phyloP scores from a whole-genome alignment of 2,888 invertebrate genomes.

The Cosmorhoe ocellata region DNA sequence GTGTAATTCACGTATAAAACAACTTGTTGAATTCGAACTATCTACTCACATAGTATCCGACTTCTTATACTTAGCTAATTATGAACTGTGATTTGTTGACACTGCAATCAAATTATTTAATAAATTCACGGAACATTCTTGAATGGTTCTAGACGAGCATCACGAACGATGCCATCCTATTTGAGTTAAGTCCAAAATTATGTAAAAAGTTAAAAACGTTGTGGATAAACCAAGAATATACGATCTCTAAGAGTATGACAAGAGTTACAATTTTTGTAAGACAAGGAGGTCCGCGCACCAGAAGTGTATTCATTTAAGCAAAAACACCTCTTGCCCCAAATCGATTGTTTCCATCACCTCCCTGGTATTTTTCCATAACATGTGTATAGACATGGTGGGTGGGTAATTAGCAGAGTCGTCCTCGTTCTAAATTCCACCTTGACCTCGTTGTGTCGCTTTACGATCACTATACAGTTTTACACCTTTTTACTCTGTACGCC shows the following conservation, averaged over 20 bases:
- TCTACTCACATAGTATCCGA: slow-evolving; percentile 55
- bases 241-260: too few relatives aligned
- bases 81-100: slow-evolving; percentile 25
- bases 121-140: not conserved
- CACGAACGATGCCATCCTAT: too few relatives aligned
- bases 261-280: too few relatives aligned
- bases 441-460: slow-evolving; percentile 72
- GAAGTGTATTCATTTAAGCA: slow-evolving; percentile 30
- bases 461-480: slow-evolving; percentile 64
- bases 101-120: not conserved
- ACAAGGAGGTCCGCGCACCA: slow-evolving; percentile 19
- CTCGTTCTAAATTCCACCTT: slow-evolving; percentile 74
- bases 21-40: slow-evolving; percentile 72
- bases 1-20: slow-evolving; percentile 78
- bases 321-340: slow-evolving; percentile 35
- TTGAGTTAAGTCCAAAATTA: too few relatives aligned
- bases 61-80: slow-evolving; percentile 22
- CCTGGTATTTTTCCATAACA: slow-evolving; percentile 45
- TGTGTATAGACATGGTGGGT: slow-evolving; percentile 55
- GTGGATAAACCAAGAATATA: too few relatives aligned
- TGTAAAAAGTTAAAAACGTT: too few relatives aligned
- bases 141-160: too few relatives aligned
- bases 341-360: slow-evolving; percentile 41
- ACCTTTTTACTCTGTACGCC: slow-evolving; percentile 47
- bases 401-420: slow-evolving; percentile 70